Evolutionary conservation across 2,797 vertebrate genomes (phyloP).

Genomic region (Cossypha dichroa): DNA sequence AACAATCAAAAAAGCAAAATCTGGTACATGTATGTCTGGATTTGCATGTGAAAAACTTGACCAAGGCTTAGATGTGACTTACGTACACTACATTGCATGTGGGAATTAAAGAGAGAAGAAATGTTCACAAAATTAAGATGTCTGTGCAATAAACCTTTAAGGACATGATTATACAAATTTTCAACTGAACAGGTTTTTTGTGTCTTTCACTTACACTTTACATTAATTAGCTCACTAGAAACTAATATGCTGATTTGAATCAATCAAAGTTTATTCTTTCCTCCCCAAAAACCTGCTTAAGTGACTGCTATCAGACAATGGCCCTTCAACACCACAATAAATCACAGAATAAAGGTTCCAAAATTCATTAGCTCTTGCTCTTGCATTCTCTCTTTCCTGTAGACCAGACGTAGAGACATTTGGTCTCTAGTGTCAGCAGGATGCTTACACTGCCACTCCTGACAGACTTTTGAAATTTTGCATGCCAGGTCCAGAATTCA

Average conservation of each 20-base stretch:
- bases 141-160: not conserved
- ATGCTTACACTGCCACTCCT: not conserved
- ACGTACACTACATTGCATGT: not conserved
- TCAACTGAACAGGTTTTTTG: not conserved
- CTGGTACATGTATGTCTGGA: not conserved
- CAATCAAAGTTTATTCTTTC: slow-evolving; percentile 26
- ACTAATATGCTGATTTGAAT: slow-evolving; percentile 29
- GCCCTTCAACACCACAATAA: slow-evolving; percentile 42
- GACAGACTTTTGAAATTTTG: not conserved
- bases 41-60: not conserved
- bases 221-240: slow-evolving; percentile 26
- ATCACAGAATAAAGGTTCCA: slow-evolving; percentile 13
- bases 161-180: not conserved
- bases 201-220: not conserved
- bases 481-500: slow-evolving; percentile 18
- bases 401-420: not conserved
- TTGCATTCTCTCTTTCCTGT: slow-evolving; percentile 8
- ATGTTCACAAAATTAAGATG: not conserved
- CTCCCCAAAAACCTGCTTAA: not conserved
- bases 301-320: slow-evolving; percentile 34
- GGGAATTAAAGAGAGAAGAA: not conserved
- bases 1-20: not conserved
- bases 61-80: not conserved
- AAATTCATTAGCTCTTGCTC: slow-evolving; percentile 31
- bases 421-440: not conserved